These are phyloP conservation scores for Laterallus jamaicensis DNA, from an alignment of 2,113 vertebrate species.

Conservation along the genomic window DNA sequence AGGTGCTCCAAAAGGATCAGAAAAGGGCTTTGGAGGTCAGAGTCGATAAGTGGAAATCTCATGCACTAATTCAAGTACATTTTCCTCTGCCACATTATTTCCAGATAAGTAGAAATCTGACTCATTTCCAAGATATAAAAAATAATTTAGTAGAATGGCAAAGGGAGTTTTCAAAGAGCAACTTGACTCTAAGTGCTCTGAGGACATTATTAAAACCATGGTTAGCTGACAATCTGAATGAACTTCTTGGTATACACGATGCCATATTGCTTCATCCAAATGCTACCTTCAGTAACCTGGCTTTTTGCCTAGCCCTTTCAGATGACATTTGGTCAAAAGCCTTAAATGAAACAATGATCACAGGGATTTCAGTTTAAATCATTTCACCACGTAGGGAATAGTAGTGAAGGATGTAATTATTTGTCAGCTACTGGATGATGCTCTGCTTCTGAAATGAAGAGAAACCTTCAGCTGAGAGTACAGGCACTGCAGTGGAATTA, in stretches of 20 bases:
- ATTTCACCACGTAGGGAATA: background rate
- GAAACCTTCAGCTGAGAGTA: background rate
- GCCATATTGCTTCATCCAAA: background rate
- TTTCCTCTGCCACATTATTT: background rate
- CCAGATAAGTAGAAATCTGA: slow-evolving; percentile 34
- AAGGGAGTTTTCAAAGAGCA: background rate
- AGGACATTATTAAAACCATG: background rate
- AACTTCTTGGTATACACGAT: background rate
- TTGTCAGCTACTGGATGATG: background rate
- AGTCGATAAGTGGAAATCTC: background rate
- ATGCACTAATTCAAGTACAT: slow-evolving; percentile 17
- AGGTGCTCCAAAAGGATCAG: background rate
- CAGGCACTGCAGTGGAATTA: background rate
- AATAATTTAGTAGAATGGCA: background rate
- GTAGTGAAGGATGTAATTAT: slow-evolving; percentile 16
- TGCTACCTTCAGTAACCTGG: background rate
- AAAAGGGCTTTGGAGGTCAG: background rate
- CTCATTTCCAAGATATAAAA: slow-evolving; percentile 21
- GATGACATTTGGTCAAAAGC: background rate
- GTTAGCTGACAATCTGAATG: background rate
- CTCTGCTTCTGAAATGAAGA: background rate
- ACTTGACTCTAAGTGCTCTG: background rate
- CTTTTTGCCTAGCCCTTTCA: background rate
- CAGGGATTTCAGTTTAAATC: background rate
- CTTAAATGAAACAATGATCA: background rate